Evolutionary conservation across 1,140 invertebrate species (phyloP).

Genomic region (Saccostrea echinata): DNA sequence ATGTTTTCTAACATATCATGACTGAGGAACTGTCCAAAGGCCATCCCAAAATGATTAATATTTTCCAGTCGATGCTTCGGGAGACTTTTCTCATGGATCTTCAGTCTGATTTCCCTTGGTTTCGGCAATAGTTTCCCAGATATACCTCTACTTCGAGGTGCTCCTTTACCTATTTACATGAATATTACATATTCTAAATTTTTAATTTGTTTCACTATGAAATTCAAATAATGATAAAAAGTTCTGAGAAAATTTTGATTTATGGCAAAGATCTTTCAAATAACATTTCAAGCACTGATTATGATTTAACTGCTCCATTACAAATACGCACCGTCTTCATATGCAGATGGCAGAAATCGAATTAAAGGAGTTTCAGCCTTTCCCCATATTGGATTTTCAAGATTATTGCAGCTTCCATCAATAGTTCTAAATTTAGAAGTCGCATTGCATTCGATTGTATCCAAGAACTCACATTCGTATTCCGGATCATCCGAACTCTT

Average conservation of each 20-base stretch:
- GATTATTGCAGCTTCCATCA: conserved; percentile 94
- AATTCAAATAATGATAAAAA: too few relatives aligned
- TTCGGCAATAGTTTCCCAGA: neutral
- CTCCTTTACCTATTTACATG: neutral
- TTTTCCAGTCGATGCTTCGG: neutral
- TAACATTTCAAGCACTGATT: too few relatives aligned
- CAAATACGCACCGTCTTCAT: conserved; percentile 45
- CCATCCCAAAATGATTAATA: neutral
- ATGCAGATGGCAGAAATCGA: conserved; percentile 6
- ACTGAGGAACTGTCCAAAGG: neutral
- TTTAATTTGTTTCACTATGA: too few relatives aligned
- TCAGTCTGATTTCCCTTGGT: neutral
- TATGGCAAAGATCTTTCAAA: too few relatives aligned
- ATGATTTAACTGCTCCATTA: too few relatives aligned
- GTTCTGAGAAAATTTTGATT: fast-evolving
- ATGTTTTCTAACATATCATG: neutral
- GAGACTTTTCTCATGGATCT: neutral
- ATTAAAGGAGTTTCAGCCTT: conserved; percentile 24
- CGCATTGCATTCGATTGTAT: conserved; percentile 39
- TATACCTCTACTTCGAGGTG: neutral
- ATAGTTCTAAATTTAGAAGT: conserved; percentile 70
- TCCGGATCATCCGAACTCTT: neutral
- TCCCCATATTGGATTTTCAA: conserved; percentile 88
- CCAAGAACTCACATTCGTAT: neutral
- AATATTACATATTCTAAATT: too few relatives aligned